phyloP scores from a whole-genome alignment of 2,113 vertebrate genomes.

The Alosa alosa region DNA sequence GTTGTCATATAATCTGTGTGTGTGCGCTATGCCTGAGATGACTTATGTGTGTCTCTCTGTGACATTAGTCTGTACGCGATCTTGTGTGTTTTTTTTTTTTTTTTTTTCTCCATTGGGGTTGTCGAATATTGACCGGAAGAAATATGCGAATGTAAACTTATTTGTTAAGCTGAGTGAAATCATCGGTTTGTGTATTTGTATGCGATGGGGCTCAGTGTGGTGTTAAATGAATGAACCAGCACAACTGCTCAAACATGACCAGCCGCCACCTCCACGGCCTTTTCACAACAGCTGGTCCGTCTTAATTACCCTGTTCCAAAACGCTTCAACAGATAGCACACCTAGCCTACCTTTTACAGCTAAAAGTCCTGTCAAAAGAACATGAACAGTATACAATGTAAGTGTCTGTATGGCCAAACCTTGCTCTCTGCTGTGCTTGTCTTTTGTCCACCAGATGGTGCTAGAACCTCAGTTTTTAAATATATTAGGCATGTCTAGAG shows the following conservation, averaged over 20 bases:
- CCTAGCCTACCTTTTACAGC: not conserved
- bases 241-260: slow-evolving; percentile 6
- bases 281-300: not conserved
- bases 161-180: slow-evolving; percentile 15
- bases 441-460: slow-evolving; percentile 37
- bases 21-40: not conserved
- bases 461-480: slow-evolving; percentile 14
- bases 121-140: not conserved
- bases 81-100: not conserved
- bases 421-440: not conserved
- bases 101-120: not conserved
- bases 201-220: not conserved
- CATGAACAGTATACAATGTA: not conserved
- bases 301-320: not conserved
- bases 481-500: not conserved
- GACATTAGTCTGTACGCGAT: slow-evolving; percentile 7
- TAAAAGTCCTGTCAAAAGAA: not conserved
- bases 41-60: not conserved
- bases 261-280: not conserved
- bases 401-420: not conserved
- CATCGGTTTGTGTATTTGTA: slow-evolving; percentile 6
- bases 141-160: not conserved
- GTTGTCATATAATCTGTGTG: slow-evolving; percentile 52
- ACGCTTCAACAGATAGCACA: not conserved
- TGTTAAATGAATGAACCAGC: not conserved